Conservation (phyloP, 2,888 invertebrate genomes). For the Phalera bucephala region DNA sequence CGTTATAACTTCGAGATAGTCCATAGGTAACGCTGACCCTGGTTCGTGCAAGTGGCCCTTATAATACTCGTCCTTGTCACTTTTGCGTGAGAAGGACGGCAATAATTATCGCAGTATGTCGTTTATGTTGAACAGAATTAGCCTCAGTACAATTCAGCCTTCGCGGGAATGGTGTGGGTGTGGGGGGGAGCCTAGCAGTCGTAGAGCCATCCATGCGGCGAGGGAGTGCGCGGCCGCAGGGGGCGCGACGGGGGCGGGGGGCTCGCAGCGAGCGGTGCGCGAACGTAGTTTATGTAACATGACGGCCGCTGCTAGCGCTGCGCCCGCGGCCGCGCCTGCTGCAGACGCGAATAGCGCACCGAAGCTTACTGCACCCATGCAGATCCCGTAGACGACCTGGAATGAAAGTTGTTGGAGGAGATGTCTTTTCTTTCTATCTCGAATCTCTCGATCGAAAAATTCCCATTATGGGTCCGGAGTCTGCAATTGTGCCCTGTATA, state of each 20-base stretch:
- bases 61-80: no score
- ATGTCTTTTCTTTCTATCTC: no score
- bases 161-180: constrained; percentile 60
- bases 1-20: no score
- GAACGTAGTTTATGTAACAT: constrained; percentile 91
- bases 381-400: constrained; percentile 93
- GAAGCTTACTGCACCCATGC: constrained; percentile 94
- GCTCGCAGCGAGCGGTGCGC: constrained; percentile 85
- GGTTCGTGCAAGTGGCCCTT: no score
- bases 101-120: no score
- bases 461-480: no score
- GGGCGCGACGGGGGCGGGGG: constrained; percentile 65
- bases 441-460: no score
- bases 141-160: constrained; percentile 42
- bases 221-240: constrained; percentile 85
- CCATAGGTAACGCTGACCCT: no score
- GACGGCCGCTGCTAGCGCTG: constrained; percentile 93
- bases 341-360: constrained; percentile 94
- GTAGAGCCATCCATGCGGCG: constrained; percentile 89
- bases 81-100: no score
- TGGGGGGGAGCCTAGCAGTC: constrained; percentile 82
- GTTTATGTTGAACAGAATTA: no score
- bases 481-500: no score
- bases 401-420: no score
- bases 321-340: constrained; percentile 93